A percentile compares a stretch with the other conserved stretches of the same genome.
phyloP scores from a whole-genome alignment of 2,888 invertebrate species.

The Synergus itoensis region DNA sequence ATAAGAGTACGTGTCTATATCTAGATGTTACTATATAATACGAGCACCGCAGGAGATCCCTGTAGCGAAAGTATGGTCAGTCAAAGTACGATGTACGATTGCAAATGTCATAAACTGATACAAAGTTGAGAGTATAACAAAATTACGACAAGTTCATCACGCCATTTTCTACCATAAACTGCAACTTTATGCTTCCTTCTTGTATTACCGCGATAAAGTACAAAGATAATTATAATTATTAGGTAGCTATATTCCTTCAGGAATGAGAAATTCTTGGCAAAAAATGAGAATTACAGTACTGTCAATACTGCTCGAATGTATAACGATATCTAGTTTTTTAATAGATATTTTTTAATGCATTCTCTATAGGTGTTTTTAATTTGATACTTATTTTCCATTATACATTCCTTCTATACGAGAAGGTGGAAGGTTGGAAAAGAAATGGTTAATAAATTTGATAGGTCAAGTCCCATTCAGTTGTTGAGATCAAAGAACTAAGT shows the following conservation, averaged over 20 bases:
- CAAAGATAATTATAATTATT: not conserved
- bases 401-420: too few species aligned
- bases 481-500: conserved; percentile 56
- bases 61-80: conserved; percentile 8
- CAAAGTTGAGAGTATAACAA: conserved; percentile 25
- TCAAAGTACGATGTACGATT: conserved; percentile 20
- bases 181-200: not conserved
- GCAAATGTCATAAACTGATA: conserved; percentile 28
- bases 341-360: too few species aligned
- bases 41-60: conserved; percentile 17
- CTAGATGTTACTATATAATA: conserved; percentile 23
- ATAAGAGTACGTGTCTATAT: conserved; percentile 46
- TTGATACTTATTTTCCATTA: too few species aligned
- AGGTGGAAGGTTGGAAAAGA: too few species aligned
- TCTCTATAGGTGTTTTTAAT: too few species aligned
- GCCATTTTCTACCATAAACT: conserved; percentile 24
- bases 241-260: too few species aligned
- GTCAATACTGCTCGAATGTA: too few species aligned
- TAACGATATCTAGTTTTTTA: too few species aligned
- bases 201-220: not conserved
- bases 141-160: conserved; percentile 17
- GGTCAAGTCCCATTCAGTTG: conserved; percentile 49
- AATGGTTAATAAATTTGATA: too few species aligned
- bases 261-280: too few species aligned
- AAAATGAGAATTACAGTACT: too few species aligned